Evolutionary conservation across 2,888 invertebrate genomes (phyloP).

Genomic region (Gymnocheta viridis): DNA sequence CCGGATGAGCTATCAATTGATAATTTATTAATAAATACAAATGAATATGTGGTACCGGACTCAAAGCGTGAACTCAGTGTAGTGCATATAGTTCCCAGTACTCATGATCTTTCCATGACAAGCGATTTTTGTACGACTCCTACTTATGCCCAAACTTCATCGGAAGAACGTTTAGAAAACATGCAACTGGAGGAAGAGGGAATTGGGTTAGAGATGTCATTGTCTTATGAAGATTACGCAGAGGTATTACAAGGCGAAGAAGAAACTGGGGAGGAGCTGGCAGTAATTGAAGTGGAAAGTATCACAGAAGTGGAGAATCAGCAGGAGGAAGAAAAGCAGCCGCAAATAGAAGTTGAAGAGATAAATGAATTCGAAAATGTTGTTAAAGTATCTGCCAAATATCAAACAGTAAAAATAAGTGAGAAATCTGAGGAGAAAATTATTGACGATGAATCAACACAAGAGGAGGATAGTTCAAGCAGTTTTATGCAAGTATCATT

Average conservation of each 20-base stretch:
- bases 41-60: slow-evolving; percentile 19
- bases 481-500: slow-evolving; percentile 40
- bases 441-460: neutral
- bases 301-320: no score
- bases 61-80: neutral
- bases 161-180: slow-evolving; percentile 24
- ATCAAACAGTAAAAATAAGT: neutral
- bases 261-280: no score
- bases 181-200: slow-evolving; percentile 6
- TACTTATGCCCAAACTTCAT: slow-evolving; percentile 32
- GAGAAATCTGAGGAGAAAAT: neutral
- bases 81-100: slow-evolving; percentile 61
- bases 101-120: slow-evolving; percentile 60
- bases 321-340: neutral
- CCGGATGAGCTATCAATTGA: slow-evolving; percentile 35
- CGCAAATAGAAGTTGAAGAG: neutral
- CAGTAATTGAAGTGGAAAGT: no score
- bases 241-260: neutral
- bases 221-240: neutral
- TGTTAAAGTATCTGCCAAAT: neutral
- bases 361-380: neutral
- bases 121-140: slow-evolving; percentile 52
- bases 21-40: neutral
- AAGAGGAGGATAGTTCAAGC: slow-evolving; percentile 1
- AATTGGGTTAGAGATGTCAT: neutral